Conservation (phyloP, 2,888 invertebrate species). For the Hyposoter didymator region DNA sequence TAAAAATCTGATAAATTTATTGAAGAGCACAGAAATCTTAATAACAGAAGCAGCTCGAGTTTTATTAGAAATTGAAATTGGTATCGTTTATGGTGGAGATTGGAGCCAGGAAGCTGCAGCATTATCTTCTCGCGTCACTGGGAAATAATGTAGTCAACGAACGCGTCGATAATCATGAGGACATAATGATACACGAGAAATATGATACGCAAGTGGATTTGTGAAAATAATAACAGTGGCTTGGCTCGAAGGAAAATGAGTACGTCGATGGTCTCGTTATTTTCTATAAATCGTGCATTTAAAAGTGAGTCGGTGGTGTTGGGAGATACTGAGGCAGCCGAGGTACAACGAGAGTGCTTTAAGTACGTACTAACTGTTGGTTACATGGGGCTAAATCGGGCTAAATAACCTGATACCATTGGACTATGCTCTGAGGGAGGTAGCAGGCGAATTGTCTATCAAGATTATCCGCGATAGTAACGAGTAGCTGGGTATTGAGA, state of each 20-base stretch:
- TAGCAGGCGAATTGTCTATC: slow-evolving; percentile 19
- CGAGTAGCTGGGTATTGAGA: slow-evolving; percentile 36
- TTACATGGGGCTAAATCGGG: slow-evolving; percentile 65
- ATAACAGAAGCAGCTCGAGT: slow-evolving; percentile 31
- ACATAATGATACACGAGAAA: slow-evolving; percentile 18
- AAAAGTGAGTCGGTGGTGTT: slow-evolving; percentile 3
- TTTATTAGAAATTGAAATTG: slow-evolving; percentile 54
- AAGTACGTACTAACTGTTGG: slow-evolving; percentile 76
- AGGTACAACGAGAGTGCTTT: slow-evolving; percentile 38
- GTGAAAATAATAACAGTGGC: slow-evolving; percentile 11
- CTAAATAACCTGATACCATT: slow-evolving; percentile 30
- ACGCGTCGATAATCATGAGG: slow-evolving; percentile 46
- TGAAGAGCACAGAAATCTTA: slow-evolving; percentile 5
- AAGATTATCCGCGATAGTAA: slow-evolving; percentile 49
- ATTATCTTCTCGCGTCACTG: slow-evolving; percentile 56
- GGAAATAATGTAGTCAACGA: slow-evolving; percentile 46
- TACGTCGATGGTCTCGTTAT: slow-evolving; percentile 40
- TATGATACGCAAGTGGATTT: slow-evolving; percentile 1
- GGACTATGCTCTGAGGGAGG: background rate
- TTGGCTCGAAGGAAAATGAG: background rate
- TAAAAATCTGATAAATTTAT: slow-evolving; percentile 29
- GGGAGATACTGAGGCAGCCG: slow-evolving; percentile 3
- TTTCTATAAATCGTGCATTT: slow-evolving; percentile 51
- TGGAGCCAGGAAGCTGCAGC: slow-evolving; percentile 47
- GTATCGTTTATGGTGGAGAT: slow-evolving; percentile 42